Evolutionary conservation across 2,113 vertebrate genomes (phyloP).

Genomic region (Naja naja): DNA sequence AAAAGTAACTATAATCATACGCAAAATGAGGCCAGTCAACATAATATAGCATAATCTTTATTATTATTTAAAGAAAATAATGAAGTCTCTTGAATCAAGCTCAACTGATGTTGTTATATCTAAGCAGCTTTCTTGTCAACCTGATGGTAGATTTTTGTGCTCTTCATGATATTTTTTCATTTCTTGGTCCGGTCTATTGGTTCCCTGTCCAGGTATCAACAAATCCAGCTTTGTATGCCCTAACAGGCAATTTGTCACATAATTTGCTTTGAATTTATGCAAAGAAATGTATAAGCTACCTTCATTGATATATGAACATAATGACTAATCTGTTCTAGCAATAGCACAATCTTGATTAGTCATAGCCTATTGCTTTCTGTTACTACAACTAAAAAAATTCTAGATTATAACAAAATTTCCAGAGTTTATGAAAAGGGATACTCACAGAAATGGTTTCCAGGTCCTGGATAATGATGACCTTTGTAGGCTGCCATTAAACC

Average conservation of each 20-base stretch:
- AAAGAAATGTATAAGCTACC: neutral
- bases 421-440: neutral
- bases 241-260: neutral
- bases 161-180: neutral
- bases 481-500: constrained; percentile 97
- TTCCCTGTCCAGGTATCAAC: neutral
- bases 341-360: neutral
- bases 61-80: neutral
- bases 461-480: constrained; percentile 95
- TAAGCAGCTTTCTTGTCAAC: neutral
- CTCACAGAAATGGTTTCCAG: constrained; percentile 98
- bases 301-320: neutral
- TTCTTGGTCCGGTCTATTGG: neutral
- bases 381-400: neutral
- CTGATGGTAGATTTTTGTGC: neutral
- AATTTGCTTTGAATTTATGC: neutral
- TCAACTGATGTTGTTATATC: neutral
- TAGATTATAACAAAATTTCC: neutral
- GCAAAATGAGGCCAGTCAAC: neutral
- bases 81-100: neutral
- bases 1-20: neutral
- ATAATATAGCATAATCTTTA: neutral
- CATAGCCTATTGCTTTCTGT: neutral
- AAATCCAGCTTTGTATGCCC: neutral
- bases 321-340: neutral